phyloP scores from a whole-genome alignment of 2,888 invertebrate species.

The Leptopilina syphax region DNA sequence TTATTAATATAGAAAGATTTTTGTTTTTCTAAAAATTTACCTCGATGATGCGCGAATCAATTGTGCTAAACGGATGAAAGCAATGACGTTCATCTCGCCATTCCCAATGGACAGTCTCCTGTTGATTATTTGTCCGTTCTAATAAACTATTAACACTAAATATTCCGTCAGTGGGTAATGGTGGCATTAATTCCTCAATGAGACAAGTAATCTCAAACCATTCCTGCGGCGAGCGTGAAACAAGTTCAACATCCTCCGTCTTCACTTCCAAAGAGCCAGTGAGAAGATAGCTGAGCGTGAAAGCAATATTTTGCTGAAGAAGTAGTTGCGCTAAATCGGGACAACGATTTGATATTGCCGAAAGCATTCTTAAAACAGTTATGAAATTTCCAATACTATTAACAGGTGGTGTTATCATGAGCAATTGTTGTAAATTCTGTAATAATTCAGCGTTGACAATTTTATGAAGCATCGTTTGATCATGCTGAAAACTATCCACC shows the following conservation, averaged over 20 bases:
- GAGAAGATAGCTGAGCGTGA: constrained; percentile 94
- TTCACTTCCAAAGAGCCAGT: constrained; percentile 88
- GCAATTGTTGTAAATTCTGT: constrained; percentile 93
- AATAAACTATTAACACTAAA: constrained; percentile 95
- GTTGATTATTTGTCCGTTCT: constrained; percentile 84
- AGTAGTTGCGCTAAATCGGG: constrained; percentile 95
- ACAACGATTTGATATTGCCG: constrained; percentile 96
- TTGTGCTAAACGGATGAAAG: constrained; percentile 94
- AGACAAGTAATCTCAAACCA: constrained; percentile 97
- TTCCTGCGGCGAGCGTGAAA: constrained; percentile 95
- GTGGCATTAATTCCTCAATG: constrained; percentile 98
- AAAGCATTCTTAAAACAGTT: constrained; percentile 96
- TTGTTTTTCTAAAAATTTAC: constrained; percentile 73
- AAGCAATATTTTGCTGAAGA: constrained; percentile 96
- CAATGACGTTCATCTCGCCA: constrained; percentile 96
- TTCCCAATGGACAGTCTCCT: constrained; percentile 94
- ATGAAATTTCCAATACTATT: constrained; percentile 97
- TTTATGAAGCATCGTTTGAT: constrained; percentile 93
- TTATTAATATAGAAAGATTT: too few species aligned
- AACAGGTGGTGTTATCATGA: constrained; percentile 95
- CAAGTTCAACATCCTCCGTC: constrained; percentile 87
- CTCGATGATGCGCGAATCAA: constrained; percentile 96
- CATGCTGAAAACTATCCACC: constrained; percentile 97
- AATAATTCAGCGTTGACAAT: constrained; percentile 95
- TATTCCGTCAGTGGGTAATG: constrained; percentile 95